Evolutionary conservation across 2,113 vertebrate genomes (phyloP).

Genomic region (Lepisosteus oculatus): DNA sequence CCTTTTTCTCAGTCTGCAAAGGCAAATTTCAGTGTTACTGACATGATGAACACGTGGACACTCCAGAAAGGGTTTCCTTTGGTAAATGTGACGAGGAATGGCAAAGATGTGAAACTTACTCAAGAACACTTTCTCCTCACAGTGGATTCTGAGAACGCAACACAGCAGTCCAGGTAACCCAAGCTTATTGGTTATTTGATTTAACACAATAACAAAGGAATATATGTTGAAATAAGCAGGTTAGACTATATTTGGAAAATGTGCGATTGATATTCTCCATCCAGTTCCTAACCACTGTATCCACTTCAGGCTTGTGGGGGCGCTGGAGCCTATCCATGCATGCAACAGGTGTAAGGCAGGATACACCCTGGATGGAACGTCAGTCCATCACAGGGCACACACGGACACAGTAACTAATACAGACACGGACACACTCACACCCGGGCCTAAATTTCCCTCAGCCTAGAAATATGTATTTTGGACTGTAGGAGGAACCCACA

Average conservation of each 20-base stretch:
- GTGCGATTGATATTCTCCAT: too few relatives aligned
- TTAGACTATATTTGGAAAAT: too few relatives aligned
- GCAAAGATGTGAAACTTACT: constrained; percentile 65
- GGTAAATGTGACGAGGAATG: constrained; percentile 76
- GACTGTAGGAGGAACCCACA: neutral
- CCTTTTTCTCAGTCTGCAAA: neutral
- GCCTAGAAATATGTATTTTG: neutral
- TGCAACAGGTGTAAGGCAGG: too few relatives aligned
- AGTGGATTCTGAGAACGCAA: constrained; percentile 60
- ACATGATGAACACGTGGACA: constrained; percentile 92
- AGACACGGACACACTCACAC: too few relatives aligned
- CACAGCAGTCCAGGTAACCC: constrained; percentile 60
- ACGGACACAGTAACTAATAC: too few relatives aligned
- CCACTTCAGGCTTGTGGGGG: neutral
- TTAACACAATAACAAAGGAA: too few relatives aligned
- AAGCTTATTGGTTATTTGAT: neutral
- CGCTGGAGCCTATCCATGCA: too few relatives aligned
- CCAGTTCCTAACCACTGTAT: too few relatives aligned
- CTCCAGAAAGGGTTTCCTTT: constrained; percentile 90
- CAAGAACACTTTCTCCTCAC: constrained; percentile 80
- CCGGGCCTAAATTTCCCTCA: neutral
- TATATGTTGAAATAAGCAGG: too few relatives aligned
- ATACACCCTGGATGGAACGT: too few relatives aligned
- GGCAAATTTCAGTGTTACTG: constrained; percentile 58
- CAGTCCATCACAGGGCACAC: too few relatives aligned